Evolutionary conservation across 2,797 vertebrate genomes (phyloP), one percentile per base, ranked within the genome.

Genomic region (Cygnus olor): DNA sequence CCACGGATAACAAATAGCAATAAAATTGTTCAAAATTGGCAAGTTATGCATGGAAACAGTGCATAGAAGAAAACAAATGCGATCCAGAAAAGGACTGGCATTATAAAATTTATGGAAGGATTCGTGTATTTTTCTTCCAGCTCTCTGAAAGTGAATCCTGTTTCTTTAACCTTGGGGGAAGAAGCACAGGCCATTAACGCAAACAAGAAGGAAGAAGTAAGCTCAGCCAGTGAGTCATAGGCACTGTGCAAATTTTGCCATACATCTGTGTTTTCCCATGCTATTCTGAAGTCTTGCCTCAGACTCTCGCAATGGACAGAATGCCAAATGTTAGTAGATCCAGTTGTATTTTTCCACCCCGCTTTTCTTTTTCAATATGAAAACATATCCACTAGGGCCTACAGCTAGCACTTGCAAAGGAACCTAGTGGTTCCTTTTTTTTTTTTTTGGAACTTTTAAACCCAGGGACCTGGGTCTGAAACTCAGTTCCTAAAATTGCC

Each of bases 241-340:
- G 34, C 70, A 18, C 84, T 79, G 12, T 27, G 61, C 47, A 72
- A 93, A 86, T 66, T 84, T 70, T 87, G 94, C 86, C 3, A 0
- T 30, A 57, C 72, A 93, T 93, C 90, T 93, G 86, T 73, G 65
- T 71, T 95, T 94, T 95, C 94, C 92, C 87, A 88, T 85, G 85
- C 87, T 89, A 80, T 82, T 87, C 89, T 42, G 6, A 95, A 89
- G 78, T 60, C 54, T 87, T 51, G 83, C 86, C 92, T 96, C 88
- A 96, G 61, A 80, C 24, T 63, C 57, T 69, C 85, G 58, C 54
- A 70, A 72, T 60, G 76, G 88, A 89, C 58, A 92, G 58, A 88
- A 93, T 76, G 69, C 84, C 90, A 97, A 89, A 88, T 70, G 82
- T 30, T 44, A 92, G 51, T 12, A 85, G 74, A 85, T 42, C 47